Evolutionary conservation across 2,888 invertebrate species (phyloP), one percentile per base, ranked within the genome.

Genomic region (Torymus texanus): DNA sequence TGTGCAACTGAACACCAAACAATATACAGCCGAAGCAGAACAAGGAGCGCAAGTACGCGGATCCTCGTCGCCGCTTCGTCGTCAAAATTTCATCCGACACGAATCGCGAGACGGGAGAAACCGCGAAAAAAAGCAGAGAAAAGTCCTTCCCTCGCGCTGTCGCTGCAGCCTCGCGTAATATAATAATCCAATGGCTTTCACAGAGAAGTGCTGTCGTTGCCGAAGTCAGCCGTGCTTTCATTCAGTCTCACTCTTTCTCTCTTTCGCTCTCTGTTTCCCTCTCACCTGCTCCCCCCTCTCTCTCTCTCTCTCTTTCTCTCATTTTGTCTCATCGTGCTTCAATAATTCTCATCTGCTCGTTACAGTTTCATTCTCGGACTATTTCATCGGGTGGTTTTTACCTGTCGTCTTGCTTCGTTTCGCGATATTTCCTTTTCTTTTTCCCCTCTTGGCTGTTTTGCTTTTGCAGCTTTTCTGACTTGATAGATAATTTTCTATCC

Each of bases 141-240:
- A 78, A 77, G 29, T 29, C 71, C 78, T 74, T 77, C 73, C 80
- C 82, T 81, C 76, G 62, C 67, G 67, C 53, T 21, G 10, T 24
- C 24, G 13, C 13, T 10, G 68, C 53, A 21, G 74, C 50, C 51
- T 65, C 29, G 3, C 78, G 79, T 84, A 86, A 85, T 86, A 84
- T 85, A 85, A 86, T 86, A 86, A 85, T 85, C 85, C 84, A 82
- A 80, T 78, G 83, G 83, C 81, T 67, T 80, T 51, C 83, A 29
- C 81, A 82, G 75, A 81, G 84, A 83, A 82, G 81, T 83, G 84
- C 83, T 80, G 83, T 83, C 84, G 85, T 83, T 85, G 83, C 82
- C 83, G 84, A 84, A 84, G 85, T 85, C 83, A 83, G 81, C 85
- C 83, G 83, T 80, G 51, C 63, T 13, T 29, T 16, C 62, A 53